Evolutionary conservation across 2,888 invertebrate species (phyloP), one percentile per base, ranked within the genome.

Genomic region (Cephus pulcher): DNA sequence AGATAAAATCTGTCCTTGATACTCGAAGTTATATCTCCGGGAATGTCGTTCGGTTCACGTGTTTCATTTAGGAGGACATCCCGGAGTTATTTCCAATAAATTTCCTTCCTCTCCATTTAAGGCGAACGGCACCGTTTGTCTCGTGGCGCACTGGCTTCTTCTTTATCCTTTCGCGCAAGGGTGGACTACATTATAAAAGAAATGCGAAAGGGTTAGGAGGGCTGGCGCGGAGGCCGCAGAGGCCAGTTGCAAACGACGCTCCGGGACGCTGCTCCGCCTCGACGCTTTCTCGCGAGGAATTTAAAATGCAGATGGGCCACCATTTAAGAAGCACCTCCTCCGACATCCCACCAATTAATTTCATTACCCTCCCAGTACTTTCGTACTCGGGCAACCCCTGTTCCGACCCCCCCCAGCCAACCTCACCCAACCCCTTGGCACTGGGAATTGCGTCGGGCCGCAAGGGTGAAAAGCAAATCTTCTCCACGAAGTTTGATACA

Each of bases 261-360:
- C 23, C 56, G 23, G 56, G 56, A 69, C 68, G 23, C 73, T 32
- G 40, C 37, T 23, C 34, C 75, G 12, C 30, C 68, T 76, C 82
- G 80, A 78, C 76, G 80, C 80, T 81, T 79, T 37, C 79, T 76
- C 77, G 73, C 75, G 35, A 75, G 75, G 84, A 82, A 85, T 85
- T 85, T 85, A 81, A 85, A 85, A 84, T 85, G 81, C 82, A 85
- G 78, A 83, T 83, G 74, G 80, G 74, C 34, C 76, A 74, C 77
- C 83, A 78, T 86, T 87, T 82, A 84, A 87, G 83, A 77, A 83
- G 71, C 80, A 79, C 80, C 82, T 84, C 75, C 77, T 80, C 75
- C 81, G 82, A 85, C 85, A 84, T 83, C 80, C 82, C 83, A 79
- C 85, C 86, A 88, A 88, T 88, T 88, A 88, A 88, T 88, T 88